phyloP scores from a whole-genome alignment of 2,113 vertebrate genomes.

The Mesembrinibis cayennensis region DNA sequence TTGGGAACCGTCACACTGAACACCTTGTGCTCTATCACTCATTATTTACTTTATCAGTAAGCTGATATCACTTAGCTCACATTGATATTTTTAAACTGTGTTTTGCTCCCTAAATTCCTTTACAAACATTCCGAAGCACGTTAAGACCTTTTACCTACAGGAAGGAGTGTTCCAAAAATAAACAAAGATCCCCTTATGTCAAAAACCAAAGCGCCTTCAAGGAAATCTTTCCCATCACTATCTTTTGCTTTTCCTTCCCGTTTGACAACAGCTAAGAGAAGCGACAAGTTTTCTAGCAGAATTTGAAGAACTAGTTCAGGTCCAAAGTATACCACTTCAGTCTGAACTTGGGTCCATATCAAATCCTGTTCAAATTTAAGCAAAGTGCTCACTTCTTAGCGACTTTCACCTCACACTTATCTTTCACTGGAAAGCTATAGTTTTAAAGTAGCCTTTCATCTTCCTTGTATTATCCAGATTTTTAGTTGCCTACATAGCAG shows the following conservation, averaged over 20 bases:
- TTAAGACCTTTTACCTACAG: neutral
- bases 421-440: neutral
- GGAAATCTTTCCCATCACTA: neutral
- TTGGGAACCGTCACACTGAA: neutral
- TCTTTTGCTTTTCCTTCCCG: neutral
- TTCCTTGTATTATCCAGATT: neutral
- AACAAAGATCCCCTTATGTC: neutral
- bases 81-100: neutral
- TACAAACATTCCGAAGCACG: neutral
- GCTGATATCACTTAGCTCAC: neutral
- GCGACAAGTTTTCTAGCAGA: neutral
- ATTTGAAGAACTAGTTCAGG: neutral
- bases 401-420: neutral
- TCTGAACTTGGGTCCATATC: neutral
- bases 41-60: neutral
- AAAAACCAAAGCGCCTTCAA: neutral
- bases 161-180: neutral
- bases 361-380: neutral
- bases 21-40: neutral
- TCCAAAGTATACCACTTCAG: neutral
- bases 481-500: neutral
- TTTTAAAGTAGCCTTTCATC: neutral
- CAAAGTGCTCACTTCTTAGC: neutral
- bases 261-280: neutral
- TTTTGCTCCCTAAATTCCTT: neutral